These are phyloP conservation scores for Rhynchonycteris naso DNA, from an alignment of 2,797 vertebrate genomes.

Conservation along the genomic window DNA sequence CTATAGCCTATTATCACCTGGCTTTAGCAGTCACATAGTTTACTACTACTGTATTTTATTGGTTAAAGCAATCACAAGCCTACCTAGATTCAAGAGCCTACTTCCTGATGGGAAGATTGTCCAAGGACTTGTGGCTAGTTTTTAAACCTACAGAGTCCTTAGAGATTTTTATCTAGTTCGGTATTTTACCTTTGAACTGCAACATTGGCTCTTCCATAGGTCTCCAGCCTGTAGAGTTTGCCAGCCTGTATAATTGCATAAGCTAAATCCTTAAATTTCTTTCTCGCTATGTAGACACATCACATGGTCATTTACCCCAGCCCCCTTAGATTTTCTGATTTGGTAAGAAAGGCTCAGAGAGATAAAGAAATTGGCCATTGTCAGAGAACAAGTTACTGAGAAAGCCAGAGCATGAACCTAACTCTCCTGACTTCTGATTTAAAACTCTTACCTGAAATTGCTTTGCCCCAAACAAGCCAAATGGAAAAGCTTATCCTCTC, in stretches of 20 bases:
- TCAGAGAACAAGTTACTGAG: neutral
- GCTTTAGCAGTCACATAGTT: neutral
- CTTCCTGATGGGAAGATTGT: neutral
- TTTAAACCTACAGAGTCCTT: neutral
- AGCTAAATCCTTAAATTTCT: neutral
- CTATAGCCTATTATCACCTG: neutral
- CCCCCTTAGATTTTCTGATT: neutral
- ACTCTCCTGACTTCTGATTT: neutral
- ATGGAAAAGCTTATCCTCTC: neutral
- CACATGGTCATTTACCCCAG: neutral
- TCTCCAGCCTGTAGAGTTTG: neutral
- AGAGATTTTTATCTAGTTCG: neutral
- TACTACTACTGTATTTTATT: neutral
- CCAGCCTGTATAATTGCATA: neutral
- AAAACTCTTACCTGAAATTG: neutral
- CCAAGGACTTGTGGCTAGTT: neutral
- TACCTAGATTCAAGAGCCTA: neutral
- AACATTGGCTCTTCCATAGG: neutral
- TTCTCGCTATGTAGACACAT: neutral
- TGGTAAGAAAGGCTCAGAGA: conserved; percentile 1
- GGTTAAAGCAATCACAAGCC: neutral
- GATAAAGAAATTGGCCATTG: neutral
- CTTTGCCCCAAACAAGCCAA: neutral
- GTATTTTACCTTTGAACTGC: neutral
- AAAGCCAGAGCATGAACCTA: neutral